Conservation (phyloP, 2,113 vertebrate genomes). For the Glaucidium brasilianum region DNA sequence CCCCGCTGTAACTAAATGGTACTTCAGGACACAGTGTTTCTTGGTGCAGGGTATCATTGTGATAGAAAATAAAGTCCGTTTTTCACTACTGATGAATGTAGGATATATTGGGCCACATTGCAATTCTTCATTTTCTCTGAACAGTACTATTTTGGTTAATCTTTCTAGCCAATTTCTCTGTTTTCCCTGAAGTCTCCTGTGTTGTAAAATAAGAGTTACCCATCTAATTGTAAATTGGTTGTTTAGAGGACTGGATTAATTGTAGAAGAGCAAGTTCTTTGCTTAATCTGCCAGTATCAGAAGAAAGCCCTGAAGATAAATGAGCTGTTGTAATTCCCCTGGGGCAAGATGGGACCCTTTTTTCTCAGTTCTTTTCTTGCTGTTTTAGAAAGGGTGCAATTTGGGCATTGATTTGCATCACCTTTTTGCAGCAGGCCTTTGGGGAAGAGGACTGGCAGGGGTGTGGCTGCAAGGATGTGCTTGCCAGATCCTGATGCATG, state of each 20-base stretch:
- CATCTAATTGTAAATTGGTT: not conserved
- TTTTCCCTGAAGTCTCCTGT: not conserved
- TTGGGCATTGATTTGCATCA: not conserved
- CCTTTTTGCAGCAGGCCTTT: not conserved
- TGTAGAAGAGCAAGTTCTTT: not conserved
- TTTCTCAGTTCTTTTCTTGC: not conserved
- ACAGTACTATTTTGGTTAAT: not conserved
- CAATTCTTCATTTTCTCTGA: not conserved
- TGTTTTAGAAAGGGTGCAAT: not conserved
- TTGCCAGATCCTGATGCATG: not conserved
- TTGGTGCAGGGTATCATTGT: not conserved
- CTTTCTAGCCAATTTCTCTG: not conserved
- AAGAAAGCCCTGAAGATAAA: not conserved
- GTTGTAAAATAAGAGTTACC: not conserved
- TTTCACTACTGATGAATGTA: not conserved
- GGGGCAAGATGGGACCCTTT: not conserved
- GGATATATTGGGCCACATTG: not conserved
- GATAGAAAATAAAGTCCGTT: not conserved
- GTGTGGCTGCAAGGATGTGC: not conserved
- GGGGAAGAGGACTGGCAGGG: not conserved
- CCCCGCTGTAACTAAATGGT: not conserved
- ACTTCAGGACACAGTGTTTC: not conserved
- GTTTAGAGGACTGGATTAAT: not conserved
- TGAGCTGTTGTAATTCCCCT: not conserved
- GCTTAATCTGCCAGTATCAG: not conserved